Percentiles rank a stretch among this genome's conserved stretches.
Conservation (phyloP, 1,140 invertebrate species). For the Ephestia elutella region DNA sequence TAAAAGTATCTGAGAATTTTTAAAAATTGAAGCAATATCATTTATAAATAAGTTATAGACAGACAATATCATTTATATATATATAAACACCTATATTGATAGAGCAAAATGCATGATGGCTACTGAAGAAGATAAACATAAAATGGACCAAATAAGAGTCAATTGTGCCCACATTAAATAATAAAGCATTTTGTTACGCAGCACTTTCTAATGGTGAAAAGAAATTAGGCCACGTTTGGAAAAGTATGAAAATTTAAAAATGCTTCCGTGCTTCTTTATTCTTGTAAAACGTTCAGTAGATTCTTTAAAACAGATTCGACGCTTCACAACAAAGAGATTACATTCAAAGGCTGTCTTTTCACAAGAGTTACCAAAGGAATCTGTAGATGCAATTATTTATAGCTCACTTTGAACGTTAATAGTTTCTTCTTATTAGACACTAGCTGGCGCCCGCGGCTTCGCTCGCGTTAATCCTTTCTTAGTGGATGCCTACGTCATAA, state of each 20-base stretch:
- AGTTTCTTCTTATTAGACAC: background rate
- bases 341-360: background rate
- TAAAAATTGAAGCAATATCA: no score
- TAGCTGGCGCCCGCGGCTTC: no score
- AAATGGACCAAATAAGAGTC: no score
- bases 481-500: no score
- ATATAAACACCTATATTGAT: no score
- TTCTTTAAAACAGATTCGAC: background rate
- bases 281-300: background rate
- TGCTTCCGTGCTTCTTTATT: background rate
- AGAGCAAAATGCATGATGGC: no score
- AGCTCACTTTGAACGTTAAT: background rate
- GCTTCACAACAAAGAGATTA: background rate
- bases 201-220: background rate
- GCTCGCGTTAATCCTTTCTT: no score
- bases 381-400: constrained; percentile 1
- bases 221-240: background rate
- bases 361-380: background rate
- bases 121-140: no score
- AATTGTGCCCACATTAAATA: no score
- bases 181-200: background rate
- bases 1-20: no score
- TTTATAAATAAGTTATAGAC: no score
- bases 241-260: background rate
- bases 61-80: no score